phyloP scores from a whole-genome alignment of 2,888 invertebrate species.

The Sussaba pulchella region DNA sequence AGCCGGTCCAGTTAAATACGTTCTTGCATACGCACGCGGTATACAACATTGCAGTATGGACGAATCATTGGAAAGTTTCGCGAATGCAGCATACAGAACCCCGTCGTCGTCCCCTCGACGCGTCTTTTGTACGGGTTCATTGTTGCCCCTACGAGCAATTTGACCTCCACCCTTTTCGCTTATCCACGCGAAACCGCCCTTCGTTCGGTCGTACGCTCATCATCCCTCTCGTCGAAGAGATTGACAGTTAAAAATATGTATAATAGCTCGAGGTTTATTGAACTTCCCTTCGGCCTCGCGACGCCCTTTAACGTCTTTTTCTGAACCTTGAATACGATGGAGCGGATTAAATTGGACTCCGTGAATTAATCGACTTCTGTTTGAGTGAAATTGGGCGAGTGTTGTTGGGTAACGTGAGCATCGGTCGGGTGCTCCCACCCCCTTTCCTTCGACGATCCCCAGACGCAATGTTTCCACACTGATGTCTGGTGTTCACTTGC shows the following conservation, averaged over 20 bases:
- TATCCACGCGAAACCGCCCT: conserved; percentile 69
- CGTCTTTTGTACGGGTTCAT: conserved; percentile 79
- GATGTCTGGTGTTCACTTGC: conserved; percentile 51
- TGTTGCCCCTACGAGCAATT: conserved; percentile 77
- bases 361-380: conserved; percentile 84
- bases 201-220: conserved; percentile 32
- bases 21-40: not conserved
- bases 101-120: conserved; percentile 63
- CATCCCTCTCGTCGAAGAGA: conserved; percentile 72
- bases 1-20: conserved; percentile 55
- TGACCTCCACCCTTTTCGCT: conserved; percentile 79
- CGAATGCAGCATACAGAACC: conserved; percentile 26
- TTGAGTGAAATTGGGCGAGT: conserved; percentile 79
- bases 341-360: conserved; percentile 83
- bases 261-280: conserved; percentile 77
- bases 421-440: conserved; percentile 72
- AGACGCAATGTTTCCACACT: conserved; percentile 11
- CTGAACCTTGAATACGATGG: conserved; percentile 23
- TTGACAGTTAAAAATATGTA: conserved; percentile 84
- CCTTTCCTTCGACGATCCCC: conserved; percentile 24
- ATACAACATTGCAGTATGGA: conserved; percentile 4
- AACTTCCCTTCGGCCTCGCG: conserved; percentile 16
- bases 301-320: conserved; percentile 4
- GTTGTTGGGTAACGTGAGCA: conserved; percentile 82
- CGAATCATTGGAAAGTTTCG: conserved; percentile 50